Conservation (phyloP, 2,797 vertebrate genomes). For the Chrosomus eos region DNA sequence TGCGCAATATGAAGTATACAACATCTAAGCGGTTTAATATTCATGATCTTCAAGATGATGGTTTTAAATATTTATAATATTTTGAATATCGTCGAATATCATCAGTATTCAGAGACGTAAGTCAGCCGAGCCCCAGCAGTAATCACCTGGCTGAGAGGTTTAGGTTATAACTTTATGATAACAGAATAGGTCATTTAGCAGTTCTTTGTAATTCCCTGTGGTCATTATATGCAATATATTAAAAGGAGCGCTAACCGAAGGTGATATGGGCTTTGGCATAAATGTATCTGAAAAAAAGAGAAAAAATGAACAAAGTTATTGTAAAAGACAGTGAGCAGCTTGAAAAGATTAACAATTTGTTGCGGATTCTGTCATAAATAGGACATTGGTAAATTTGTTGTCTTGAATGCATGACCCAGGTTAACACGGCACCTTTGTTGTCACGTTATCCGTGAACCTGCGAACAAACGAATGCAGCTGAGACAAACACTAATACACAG, state of each 20-base stretch:
- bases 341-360: conserved; percentile 38
- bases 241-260: conserved; percentile 25
- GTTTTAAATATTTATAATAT: conserved; percentile 41
- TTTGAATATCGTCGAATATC: conserved; percentile 29
- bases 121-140: conserved; percentile 20
- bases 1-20: conserved; percentile 9
- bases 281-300: conserved; percentile 25
- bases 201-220: conserved; percentile 42
- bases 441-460: not conserved
- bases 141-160: conserved; percentile 48
- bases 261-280: conserved; percentile 10
- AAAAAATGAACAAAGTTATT: conserved; percentile 6
- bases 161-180: conserved; percentile 50
- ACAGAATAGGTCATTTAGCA: conserved; percentile 43
- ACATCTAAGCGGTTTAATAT: conserved; percentile 18
- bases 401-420: conserved; percentile 15
- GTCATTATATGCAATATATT: conserved; percentile 30
- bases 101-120: conserved; percentile 40
- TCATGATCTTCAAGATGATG: conserved; percentile 32
- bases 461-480: not conserved
- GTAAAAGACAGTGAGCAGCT: conserved; percentile 17
- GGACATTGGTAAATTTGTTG: conserved; percentile 21
- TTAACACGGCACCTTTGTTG: conserved; percentile 15
- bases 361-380: conserved; percentile 29
- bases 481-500: conserved; percentile 13